These are phyloP conservation scores for Sitobion miscanthi DNA, from an alignment of 1,140 invertebrate species.

Conservation along the genomic window DNA sequence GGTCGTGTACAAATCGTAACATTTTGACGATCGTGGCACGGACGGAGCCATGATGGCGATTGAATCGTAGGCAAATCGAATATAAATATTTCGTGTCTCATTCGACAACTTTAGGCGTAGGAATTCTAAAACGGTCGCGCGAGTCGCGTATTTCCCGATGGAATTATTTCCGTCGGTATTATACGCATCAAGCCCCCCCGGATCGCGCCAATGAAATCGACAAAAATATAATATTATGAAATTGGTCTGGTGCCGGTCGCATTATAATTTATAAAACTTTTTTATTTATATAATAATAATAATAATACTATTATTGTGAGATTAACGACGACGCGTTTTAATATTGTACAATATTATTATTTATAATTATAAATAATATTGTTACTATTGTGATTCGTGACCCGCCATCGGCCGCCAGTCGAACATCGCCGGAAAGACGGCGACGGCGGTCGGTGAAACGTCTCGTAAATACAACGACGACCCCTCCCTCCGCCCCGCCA, in stretches of 20 bases:
- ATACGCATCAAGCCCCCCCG: background rate
- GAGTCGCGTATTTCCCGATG: background rate
- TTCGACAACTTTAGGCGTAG: background rate
- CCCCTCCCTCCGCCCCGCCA: background rate
- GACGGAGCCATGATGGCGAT: background rate
- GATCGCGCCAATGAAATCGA: background rate
- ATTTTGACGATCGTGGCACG: background rate
- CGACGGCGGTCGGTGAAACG: background rate
- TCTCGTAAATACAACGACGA: background rate
- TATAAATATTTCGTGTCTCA: background rate
- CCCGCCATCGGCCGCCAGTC: background rate
- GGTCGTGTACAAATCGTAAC: background rate
- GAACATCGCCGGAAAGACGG: background rate
- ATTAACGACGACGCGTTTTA: too few species aligned
- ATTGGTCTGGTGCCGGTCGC: too few species aligned
- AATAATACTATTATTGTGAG: too few species aligned
- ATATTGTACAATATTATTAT: too few species aligned
- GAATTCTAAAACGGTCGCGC: too few species aligned
- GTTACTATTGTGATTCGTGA: too few species aligned
- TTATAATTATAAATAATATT: too few species aligned
- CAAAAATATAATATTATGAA: too few species aligned
- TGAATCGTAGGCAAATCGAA: background rate
- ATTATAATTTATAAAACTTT: too few species aligned
- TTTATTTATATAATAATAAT: too few species aligned
- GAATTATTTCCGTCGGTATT: background rate